Percentiles rank a stretch among this genome's conserved stretches.
Evolutionary conservation across 2,113 vertebrate genomes (phyloP).

Genomic region (Thymallus thymallus): DNA sequence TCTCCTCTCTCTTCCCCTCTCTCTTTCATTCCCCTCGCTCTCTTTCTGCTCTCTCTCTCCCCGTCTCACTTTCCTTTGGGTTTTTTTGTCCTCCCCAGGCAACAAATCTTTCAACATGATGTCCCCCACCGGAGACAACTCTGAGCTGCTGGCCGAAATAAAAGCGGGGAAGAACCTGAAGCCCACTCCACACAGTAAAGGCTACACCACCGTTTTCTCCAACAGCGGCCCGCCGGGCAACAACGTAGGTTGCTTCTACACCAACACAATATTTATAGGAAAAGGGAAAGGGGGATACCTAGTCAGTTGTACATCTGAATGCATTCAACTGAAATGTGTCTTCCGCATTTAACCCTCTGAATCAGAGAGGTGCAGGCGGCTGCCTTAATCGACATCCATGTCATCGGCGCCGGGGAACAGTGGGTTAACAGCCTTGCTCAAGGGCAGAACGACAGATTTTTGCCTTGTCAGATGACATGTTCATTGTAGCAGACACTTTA

Average conservation of each 20-base stretch:
- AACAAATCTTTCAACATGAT: constrained; percentile 99
- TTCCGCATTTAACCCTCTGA: too few relatives aligned
- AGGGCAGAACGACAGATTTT: too few relatives aligned
- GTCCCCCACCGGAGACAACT: constrained; percentile 96
- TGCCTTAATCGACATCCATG: too few relatives aligned
- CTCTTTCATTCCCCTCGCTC: constrained; percentile 20
- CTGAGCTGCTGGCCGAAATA: constrained; percentile 95
- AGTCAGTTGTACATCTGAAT: too few relatives aligned
- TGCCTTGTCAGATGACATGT: too few relatives aligned
- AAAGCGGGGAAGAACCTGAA: constrained; percentile 96
- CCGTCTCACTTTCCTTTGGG: constrained; percentile 11
- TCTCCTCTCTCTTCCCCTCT: constrained; percentile 15
- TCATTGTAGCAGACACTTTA: too few relatives aligned
- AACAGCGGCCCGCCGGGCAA: constrained; percentile 78
- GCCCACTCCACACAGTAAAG: constrained; percentile 93
- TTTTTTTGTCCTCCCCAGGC: constrained; percentile 74
- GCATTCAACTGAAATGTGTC: too few relatives aligned
- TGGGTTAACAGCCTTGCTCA: too few relatives aligned
- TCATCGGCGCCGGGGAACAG: too few relatives aligned
- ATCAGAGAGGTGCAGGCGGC: too few relatives aligned
- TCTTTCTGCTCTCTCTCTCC: constrained; percentile 1
- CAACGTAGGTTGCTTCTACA: constrained; percentile 74
- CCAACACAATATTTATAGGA: too few relatives aligned
- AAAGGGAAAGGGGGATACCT: too few relatives aligned
- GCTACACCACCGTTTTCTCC: constrained; percentile 89